Conservation (phyloP, 2,888 invertebrate genomes). For the Eurytoma californica region DNA sequence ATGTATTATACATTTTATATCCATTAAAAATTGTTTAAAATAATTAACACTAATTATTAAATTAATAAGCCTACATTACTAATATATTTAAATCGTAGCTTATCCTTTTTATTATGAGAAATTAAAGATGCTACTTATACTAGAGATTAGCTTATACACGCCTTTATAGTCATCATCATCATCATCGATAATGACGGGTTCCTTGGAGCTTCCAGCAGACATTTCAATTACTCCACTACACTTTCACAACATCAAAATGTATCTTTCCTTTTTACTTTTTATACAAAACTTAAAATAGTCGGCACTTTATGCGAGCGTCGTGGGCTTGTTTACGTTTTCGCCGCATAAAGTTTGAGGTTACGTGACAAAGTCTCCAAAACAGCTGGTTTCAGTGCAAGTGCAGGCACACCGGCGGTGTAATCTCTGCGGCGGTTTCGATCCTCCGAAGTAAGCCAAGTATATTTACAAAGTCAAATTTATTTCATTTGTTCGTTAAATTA, state of each 20-base stretch:
- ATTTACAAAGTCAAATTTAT: slow-evolving; percentile 25
- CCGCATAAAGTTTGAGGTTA: slow-evolving; percentile 23
- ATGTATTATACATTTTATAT: no score
- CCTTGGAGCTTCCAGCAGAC: slow-evolving; percentile 60
- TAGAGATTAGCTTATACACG: slow-evolving; percentile 37
- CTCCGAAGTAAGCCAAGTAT: slow-evolving; percentile 52
- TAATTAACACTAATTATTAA: neutral
- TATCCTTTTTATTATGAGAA: neutral
- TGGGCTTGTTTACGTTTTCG: slow-evolving; percentile 11
- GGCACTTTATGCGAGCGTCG: no score
- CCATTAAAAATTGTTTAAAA: neutral
- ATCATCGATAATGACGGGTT: slow-evolving; percentile 60
- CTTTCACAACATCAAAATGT: slow-evolving; percentile 10
- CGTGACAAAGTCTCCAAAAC: neutral
- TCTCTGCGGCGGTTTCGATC: neutral
- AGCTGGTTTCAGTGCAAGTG: slow-evolving; percentile 35
- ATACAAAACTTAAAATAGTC: neutral
- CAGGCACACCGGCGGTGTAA: neutral
- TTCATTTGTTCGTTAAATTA: slow-evolving; percentile 45
- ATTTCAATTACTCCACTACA: slow-evolving; percentile 50
- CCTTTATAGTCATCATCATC: slow-evolving; percentile 64
- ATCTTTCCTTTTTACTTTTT: neutral
- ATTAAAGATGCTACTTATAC: no score
- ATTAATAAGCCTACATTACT: neutral
- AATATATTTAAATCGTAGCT: neutral